These are phyloP conservation scores for Drosophila orena DNA, from an alignment of 1,140 invertebrate genomes.

Conservation along the genomic window DNA sequence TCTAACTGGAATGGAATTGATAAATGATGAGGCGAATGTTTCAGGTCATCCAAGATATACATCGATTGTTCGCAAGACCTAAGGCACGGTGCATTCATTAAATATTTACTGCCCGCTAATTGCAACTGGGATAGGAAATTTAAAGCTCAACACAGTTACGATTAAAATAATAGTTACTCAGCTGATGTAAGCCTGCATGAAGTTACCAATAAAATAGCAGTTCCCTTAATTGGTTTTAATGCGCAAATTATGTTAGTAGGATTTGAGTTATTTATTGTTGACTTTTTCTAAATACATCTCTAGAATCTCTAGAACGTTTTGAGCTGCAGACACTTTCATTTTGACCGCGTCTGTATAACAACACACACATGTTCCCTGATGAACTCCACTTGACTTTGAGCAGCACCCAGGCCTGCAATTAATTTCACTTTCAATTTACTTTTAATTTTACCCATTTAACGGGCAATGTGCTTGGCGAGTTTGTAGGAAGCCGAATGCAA, in stretches of 20 bases:
- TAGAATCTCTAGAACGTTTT: neutral
- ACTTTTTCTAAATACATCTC: neutral
- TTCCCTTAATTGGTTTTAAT: too few species aligned
- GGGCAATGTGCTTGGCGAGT: slow-evolving; percentile 48
- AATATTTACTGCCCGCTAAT: slow-evolving; percentile 44
- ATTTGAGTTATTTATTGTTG: neutral
- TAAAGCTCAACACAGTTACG: neutral
- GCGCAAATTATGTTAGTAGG: too few species aligned
- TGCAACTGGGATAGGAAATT: slow-evolving; percentile 32
- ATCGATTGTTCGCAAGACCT: slow-evolving; percentile 41
- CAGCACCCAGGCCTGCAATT: slow-evolving; percentile 69
- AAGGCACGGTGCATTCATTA: slow-evolving; percentile 54
- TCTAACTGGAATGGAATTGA: slow-evolving; percentile 64
- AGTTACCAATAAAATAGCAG: too few species aligned
- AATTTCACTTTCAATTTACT: slow-evolving; percentile 84
- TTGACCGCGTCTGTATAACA: neutral
- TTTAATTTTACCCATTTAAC: slow-evolving; percentile 72
- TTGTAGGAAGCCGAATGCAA: slow-evolving; percentile 57
- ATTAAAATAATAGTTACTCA: neutral
- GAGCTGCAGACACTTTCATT: neutral
- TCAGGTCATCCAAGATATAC: slow-evolving; percentile 17
- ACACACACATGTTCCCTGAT: slow-evolving; percentile 13
- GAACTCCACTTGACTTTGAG: slow-evolving; percentile 45
- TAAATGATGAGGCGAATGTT: slow-evolving; percentile 67
- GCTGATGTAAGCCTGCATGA: too few species aligned